Evolutionary conservation across 2,113 vertebrate species (phyloP), one percentile per base, ranked within the genome.

Genomic region (Pteruthius melanotis): DNA sequence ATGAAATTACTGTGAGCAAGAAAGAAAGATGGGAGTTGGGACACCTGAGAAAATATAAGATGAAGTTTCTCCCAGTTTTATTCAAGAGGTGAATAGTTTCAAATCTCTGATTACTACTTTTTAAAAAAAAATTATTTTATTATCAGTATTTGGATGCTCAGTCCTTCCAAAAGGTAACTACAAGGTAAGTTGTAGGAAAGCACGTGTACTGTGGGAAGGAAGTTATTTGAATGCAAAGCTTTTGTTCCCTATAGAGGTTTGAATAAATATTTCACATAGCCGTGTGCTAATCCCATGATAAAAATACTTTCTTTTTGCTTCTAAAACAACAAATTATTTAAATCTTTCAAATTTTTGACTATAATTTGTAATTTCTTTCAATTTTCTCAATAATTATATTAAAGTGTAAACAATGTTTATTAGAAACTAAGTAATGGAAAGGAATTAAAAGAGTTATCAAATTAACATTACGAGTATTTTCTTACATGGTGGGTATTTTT

Each of bases 61-160:
- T 65, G 20, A 85, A 30, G 17, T 86, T 88, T 77, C 11, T 69
- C 9, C 9, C 72, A 7, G 33, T 88, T 84, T 80, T 33, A 45
- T 3, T 53, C 1, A 1, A 44, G 28, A 56, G 2, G 1, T n/a
- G 0, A 19, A 44, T 8, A 37, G 15, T 11, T 72, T n/a, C 5
- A 83, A 68, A 57, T 80, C 6, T 60, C 31, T 71, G 19, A 71
- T 44, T 59, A 33, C 2, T 60, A 23, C 3, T 26, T 10, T 74
- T 10, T 4, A 8, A 60, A 60, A 44, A 50, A 56, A 50, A 13
- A 37, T 57, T 59, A 17, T 37, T 49, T 49, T 57, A 35, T n/a
- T 78, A 33, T 47, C 61, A 15, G 5, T 66, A n/a, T 77, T 88
- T 75, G 11, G 24, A 68, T 6, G 15, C 13, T 31, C 8, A 8